phyloP scores from a whole-genome alignment of 2,888 invertebrate genomes.

The Noctuana brunneofusca region DNA sequence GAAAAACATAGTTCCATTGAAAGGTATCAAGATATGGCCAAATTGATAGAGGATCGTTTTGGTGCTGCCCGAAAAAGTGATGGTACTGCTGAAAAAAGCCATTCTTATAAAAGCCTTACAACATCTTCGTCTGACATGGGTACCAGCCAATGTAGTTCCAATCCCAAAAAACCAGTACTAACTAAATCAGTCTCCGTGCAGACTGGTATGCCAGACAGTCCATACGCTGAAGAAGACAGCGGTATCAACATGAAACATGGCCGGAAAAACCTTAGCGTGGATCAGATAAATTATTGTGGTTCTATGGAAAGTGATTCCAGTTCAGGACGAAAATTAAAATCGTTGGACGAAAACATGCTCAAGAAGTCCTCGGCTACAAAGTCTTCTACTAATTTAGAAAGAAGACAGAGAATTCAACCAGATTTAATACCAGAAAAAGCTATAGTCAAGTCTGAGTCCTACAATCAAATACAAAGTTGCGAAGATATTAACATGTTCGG shows the following conservation, averaged over 20 bases:
- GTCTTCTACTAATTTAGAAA: constrained; percentile 74
- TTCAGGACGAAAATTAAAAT: constrained; percentile 76
- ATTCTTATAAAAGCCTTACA: constrained; percentile 78
- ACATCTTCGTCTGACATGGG: constrained; percentile 82
- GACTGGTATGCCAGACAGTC: constrained; percentile 77
- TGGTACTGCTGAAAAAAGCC: constrained; percentile 75
- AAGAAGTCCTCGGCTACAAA: constrained; percentile 75
- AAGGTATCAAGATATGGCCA: constrained; percentile 88
- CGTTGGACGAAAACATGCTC: constrained; percentile 77
- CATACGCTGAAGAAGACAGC: constrained; percentile 65
- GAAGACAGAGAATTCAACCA: constrained; percentile 79
- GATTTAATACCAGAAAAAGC: constrained; percentile 79
- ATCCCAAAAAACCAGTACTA: constrained; percentile 74
- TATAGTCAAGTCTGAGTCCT: constrained; percentile 76
- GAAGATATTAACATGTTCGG: constrained; percentile 82
- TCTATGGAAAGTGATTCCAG: constrained; percentile 80
- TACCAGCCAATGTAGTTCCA: constrained; percentile 76
- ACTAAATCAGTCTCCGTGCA: constrained; percentile 80
- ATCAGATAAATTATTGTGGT: constrained; percentile 79
- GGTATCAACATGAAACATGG: constrained; percentile 75
- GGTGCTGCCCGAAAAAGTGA: constrained; percentile 77
- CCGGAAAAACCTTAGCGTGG: constrained; percentile 77
- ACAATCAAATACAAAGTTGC: constrained; percentile 79
- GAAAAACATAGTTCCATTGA: constrained; percentile 88
- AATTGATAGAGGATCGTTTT: constrained; percentile 86